A percentile compares a stretch with the other conserved stretches of the same genome.
Evolutionary conservation across 2,113 vertebrate species (phyloP).

Genomic region (Datnioides undecimradiatus): DNA sequence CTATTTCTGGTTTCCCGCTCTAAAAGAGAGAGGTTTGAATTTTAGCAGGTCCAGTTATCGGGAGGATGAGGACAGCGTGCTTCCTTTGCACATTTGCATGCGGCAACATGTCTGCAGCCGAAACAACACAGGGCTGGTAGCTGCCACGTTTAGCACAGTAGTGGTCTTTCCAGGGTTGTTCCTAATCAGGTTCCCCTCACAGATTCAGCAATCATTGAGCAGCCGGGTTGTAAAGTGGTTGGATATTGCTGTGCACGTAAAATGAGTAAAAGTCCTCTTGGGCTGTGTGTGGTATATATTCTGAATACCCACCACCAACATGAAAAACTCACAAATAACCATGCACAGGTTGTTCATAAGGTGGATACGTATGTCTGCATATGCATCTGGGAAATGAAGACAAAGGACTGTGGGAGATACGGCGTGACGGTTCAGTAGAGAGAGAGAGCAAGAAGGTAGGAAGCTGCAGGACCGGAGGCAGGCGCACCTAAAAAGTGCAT

Average conservation of each 20-base stretch:
- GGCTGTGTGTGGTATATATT: not conserved
- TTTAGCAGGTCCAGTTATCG: not conserved
- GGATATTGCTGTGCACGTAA: not conserved
- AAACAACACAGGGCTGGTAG: not conserved
- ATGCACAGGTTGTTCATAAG: not conserved
- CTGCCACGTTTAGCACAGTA: not conserved
- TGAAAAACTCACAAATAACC: not conserved
- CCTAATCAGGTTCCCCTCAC: slow-evolving; percentile 31
- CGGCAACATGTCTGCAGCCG: not conserved
- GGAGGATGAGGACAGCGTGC: not conserved
- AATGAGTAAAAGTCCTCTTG: not conserved
- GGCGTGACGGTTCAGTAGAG: not conserved
- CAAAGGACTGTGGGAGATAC: not conserved
- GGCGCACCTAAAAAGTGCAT: not conserved
- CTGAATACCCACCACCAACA: not conserved
- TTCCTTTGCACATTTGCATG: not conserved
- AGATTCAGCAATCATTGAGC: slow-evolving; percentile 7
- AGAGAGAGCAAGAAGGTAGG: slow-evolving; percentile 8
- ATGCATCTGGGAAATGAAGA: slow-evolving; percentile 45
- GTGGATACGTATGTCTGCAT: slow-evolving; percentile 1
- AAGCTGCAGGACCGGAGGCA: not conserved
- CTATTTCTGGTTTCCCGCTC: not conserved
- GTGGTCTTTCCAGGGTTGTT: accelerated
- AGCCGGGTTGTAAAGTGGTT: slow-evolving; percentile 33
- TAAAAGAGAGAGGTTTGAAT: not conserved